Percentiles rank a stretch among this genome's conserved stretches.
These are phyloP conservation scores for Rhabdornis inornatus DNA, from an alignment of 2,113 vertebrate genomes.

Conservation along the genomic window DNA sequence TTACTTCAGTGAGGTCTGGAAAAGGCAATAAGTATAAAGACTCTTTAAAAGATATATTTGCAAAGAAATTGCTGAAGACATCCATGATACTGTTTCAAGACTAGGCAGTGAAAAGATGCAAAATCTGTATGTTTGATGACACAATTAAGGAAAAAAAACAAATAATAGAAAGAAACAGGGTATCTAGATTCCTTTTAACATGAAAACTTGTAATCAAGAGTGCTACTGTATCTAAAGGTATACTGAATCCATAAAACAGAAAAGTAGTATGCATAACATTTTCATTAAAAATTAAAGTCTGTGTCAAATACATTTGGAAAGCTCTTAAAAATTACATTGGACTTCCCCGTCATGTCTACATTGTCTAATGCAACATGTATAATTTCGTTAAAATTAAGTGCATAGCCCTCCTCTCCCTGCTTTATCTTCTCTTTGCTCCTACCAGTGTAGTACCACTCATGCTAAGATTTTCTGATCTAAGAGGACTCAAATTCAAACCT, in stretches of 20 bases:
- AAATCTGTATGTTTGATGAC: background rate
- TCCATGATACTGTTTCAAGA: background rate
- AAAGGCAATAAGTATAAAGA: background rate
- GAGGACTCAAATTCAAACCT: background rate
- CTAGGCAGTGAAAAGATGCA: background rate
- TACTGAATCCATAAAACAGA: background rate
- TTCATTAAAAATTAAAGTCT: background rate
- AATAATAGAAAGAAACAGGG: background rate
- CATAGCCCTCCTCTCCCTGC: background rate
- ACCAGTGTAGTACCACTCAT: background rate
- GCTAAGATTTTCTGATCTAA: background rate
- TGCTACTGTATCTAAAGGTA: background rate
- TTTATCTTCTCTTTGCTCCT: background rate
- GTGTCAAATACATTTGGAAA: background rate
- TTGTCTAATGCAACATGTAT: background rate
- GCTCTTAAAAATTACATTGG: background rate
- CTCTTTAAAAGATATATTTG: background rate
- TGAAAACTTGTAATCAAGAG: background rate
- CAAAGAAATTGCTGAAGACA: background rate
- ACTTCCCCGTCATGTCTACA: background rate
- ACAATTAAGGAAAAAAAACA: background rate
- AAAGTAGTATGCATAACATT: background rate
- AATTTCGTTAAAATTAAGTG: background rate
- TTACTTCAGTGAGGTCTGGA: background rate
- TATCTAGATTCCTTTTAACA: background rate